These are phyloP conservation scores for Eciton burchellii DNA, from an alignment of 1,140 invertebrate genomes.

Conservation along the genomic window DNA sequence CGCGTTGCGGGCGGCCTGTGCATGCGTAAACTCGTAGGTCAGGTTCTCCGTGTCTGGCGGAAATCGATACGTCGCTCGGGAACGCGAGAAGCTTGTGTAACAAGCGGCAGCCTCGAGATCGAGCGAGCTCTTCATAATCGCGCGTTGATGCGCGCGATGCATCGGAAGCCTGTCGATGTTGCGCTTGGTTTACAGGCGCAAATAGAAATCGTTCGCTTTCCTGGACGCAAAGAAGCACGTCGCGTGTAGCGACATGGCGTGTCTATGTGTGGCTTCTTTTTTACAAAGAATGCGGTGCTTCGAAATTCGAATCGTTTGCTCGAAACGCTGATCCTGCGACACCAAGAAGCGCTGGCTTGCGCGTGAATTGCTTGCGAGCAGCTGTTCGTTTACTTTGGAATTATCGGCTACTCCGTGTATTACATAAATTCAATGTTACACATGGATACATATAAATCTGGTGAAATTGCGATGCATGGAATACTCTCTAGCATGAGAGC, in stretches of 20 bases:
- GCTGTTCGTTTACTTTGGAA: too few relatives aligned
- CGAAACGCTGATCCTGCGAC: background rate
- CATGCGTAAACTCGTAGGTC: conserved; percentile 62
- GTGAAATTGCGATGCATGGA: too few relatives aligned
- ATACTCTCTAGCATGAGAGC: too few relatives aligned
- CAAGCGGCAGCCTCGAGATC: conserved; percentile 36
- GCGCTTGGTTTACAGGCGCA: background rate
- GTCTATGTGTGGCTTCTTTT: background rate
- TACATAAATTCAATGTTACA: too few relatives aligned
- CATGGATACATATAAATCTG: too few relatives aligned
- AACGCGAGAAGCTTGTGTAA: conserved; percentile 54
- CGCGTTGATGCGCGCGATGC: conserved; percentile 43
- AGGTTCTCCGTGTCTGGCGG: conserved; percentile 46
- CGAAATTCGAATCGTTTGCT: background rate
- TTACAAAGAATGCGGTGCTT: background rate
- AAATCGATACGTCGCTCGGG: conserved; percentile 63
- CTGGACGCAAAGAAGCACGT: background rate
- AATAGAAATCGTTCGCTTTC: conserved; percentile 21
- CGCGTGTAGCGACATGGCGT: background rate
- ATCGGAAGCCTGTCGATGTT: conserved; percentile 33
- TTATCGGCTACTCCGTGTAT: too few relatives aligned
- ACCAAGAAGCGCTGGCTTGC: too few relatives aligned
- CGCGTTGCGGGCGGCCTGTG: conserved; percentile 43
- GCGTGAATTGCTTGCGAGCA: too few relatives aligned
- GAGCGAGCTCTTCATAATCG: conserved; percentile 54